These are phyloP conservation scores for Caerostris darwini DNA, from an alignment of 1,140 invertebrate genomes.

Conservation along the genomic window DNA sequence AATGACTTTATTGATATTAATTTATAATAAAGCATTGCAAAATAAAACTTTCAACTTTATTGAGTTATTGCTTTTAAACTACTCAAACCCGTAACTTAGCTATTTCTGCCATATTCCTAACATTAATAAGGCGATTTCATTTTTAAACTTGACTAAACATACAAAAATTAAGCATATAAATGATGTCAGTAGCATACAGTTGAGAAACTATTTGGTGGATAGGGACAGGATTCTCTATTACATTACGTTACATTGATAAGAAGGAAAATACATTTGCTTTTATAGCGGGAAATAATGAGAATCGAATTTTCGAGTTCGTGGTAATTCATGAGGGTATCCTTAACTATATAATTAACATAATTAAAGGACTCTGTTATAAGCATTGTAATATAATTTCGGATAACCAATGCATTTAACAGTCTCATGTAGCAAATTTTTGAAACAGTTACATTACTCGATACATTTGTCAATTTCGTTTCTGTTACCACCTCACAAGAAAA, in stretches of 20 bases:
- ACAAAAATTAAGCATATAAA: not conserved
- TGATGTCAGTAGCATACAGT: constrained; percentile 6
- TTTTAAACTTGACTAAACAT: not conserved
- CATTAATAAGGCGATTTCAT: constrained; percentile 9
- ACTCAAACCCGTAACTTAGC: too few species aligned
- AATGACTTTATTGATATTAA: too few species aligned
- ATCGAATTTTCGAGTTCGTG: constrained; percentile 43
- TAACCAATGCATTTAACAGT: not conserved
- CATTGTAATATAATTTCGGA: constrained; percentile 1
- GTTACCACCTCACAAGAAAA: too few species aligned
- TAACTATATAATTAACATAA: constrained; percentile 66
- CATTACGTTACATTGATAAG: not conserved
- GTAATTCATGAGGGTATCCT: constrained; percentile 55
- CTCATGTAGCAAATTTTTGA: too few species aligned
- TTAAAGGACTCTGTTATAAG: constrained; percentile 11
- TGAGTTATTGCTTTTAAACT: too few species aligned
- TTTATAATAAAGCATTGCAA: too few species aligned
- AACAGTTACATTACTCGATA: too few species aligned
- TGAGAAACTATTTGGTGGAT: constrained; percentile 10
- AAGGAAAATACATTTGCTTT: constrained; percentile 3
- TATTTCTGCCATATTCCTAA: too few species aligned
- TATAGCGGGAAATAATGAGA: constrained; percentile 5
- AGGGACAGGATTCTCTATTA: not conserved
- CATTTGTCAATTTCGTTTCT: too few species aligned
- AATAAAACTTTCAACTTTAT: too few species aligned